Conservation (phyloP, 2,113 vertebrate genomes). For the Circaetus cinerascens region DNA sequence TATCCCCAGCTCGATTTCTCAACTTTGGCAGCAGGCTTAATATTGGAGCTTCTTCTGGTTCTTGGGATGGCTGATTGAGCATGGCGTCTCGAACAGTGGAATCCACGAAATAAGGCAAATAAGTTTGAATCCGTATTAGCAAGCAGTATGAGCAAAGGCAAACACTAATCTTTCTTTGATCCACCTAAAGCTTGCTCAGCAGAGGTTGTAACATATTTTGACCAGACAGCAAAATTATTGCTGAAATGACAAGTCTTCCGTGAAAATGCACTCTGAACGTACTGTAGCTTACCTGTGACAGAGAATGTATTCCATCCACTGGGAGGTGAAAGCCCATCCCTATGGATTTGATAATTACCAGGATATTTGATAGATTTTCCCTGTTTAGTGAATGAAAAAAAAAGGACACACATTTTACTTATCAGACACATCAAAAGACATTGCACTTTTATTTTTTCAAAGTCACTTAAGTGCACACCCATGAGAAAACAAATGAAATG, state of each 20-base stretch:
- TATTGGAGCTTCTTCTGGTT: background rate
- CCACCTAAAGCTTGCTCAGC: background rate
- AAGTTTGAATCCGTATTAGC: background rate
- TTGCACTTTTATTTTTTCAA: background rate
- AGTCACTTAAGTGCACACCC: background rate
- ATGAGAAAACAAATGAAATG: background rate
- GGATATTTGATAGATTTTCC: conserved; percentile 83
- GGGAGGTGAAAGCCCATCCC: conserved; percentile 96
- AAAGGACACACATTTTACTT: background rate
- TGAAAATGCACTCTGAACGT: background rate
- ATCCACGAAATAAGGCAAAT: background rate
- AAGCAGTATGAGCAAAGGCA: background rate
- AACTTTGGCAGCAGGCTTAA: background rate
- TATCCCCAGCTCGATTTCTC: background rate
- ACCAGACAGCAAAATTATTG: background rate
- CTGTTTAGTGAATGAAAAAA: conserved; percentile 64
- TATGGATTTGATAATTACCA: conserved; percentile 92
- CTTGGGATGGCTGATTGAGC: background rate
- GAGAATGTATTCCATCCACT: conserved; percentile 87
- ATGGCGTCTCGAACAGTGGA: fast-evolving
- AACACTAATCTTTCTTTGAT: background rate
- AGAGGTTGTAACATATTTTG: background rate
- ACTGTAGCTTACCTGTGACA: conserved; percentile 79
- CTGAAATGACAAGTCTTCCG: background rate
- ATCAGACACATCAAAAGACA: background rate